Conservation (phyloP, 2,797 vertebrate species). For the Lemur catta region DNA sequence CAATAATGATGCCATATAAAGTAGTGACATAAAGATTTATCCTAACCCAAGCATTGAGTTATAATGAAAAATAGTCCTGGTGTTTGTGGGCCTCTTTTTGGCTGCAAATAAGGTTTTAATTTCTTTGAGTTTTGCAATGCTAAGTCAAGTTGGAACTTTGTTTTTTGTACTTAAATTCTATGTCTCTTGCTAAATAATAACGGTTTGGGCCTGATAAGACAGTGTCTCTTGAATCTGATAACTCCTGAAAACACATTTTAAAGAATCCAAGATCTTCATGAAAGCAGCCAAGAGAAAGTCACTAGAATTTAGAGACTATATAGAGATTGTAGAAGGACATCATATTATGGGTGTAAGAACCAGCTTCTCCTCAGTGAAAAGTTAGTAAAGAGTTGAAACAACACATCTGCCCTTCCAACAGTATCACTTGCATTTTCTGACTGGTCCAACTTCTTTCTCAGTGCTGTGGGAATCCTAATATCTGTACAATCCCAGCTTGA, state of each 20-base stretch:
- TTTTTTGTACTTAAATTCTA: background rate
- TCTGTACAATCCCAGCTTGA: background rate
- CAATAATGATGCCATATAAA: background rate
- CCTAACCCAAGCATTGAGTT: background rate
- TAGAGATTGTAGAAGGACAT: background rate
- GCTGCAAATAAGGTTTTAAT: background rate
- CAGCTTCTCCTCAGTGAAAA: slow-evolving; percentile 1
- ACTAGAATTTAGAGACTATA: background rate
- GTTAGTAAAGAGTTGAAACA: background rate
- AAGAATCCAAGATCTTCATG: background rate
- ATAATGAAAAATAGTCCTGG: background rate
- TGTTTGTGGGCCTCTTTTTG: background rate
- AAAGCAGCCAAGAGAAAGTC: background rate
- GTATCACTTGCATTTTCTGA: background rate
- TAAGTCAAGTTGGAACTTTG: background rate
- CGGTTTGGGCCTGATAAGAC: background rate
- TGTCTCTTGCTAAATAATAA: background rate
- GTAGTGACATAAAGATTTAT: background rate
- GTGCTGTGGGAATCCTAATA: background rate
- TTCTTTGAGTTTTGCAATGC: background rate
- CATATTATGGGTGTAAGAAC: background rate
- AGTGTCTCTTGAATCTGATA: background rate
- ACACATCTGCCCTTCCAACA: background rate
- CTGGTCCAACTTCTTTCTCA: background rate
- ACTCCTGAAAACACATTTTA: background rate